A percentile compares a stretch with the other conserved stretches of the same genome.
Conservation (phyloP, 2,113 vertebrate species). For the Rhinopomastus cyanomelas region DNA sequence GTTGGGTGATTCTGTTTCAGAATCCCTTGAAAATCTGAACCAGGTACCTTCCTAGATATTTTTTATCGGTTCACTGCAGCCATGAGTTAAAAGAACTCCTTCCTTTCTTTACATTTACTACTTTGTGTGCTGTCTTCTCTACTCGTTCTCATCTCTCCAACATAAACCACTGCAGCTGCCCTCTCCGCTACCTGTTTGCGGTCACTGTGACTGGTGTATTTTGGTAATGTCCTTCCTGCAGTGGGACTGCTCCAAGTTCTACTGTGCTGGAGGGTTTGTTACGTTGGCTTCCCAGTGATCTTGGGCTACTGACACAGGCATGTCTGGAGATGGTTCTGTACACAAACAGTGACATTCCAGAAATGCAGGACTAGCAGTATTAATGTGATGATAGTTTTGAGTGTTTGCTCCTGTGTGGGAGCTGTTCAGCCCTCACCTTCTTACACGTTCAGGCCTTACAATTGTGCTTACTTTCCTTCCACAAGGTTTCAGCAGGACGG, state of each 20-base stretch:
- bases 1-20: neutral
- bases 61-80: too few relatives aligned
- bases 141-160: neutral
- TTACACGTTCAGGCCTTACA: neutral
- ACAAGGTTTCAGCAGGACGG: neutral
- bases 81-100: neutral
- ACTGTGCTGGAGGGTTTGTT: neutral
- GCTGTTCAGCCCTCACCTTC: neutral
- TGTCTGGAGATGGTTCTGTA: neutral
- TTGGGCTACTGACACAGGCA: neutral
- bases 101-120: neutral
- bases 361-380: neutral
- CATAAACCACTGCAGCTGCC: neutral
- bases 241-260: neutral
- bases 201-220: neutral
- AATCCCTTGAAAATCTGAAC: neutral
- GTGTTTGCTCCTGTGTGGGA: neutral
- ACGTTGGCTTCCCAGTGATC: neutral
- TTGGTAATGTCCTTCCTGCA: neutral
- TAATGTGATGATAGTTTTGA: neutral
- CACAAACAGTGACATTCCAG: neutral
- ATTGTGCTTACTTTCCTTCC: neutral
- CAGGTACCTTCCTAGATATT: neutral
- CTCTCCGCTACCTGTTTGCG: neutral
- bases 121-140: neutral